Base-by-base conservation (phyloP, 2,113 vertebrate genomes). In the Polypterus bichir region DNA sequence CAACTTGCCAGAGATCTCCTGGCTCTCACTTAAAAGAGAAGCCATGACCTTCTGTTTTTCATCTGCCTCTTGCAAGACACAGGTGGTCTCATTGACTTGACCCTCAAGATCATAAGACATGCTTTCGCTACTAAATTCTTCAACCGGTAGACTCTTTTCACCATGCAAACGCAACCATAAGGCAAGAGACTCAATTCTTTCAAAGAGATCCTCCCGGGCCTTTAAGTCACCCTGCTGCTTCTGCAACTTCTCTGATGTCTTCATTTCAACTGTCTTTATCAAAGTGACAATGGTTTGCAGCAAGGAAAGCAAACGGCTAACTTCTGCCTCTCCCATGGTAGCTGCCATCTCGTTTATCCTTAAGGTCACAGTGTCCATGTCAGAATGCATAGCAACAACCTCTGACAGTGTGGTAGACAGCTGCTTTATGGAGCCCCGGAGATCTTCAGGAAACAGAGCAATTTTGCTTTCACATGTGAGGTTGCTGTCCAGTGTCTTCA, bases 191-290 rank as follows among this genome's bases (percentile, higher is more conserved):
- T 80, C 81, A 44, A 92, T 69, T 67, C 88, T 73, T 64, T 81
- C 80, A 47, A 77, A 81, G 66, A 94, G 75, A 57, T 78, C 86
- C 54, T 85, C 84, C 60, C 92, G 87, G 52, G 85, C 85, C 73
- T 90, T 84, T 70, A 94, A 74, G 44, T 88, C 84, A 1, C 77
- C 78, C 75, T 94, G 87, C 3, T 89, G 72, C 46, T 87, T 78
- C 54, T 86, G 84, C 59, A 91, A 73, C 3, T 84, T 78, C 44
- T 76, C 72, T 47, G 76, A 61, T 3, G 90, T 79, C 71, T 85
- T 87, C 68, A 82, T 79, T 52, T 81, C 69, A 1, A 91, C 88
- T 10, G 69, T 78, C 69, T 84, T 83, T 55, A 91, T 90, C 8
- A 85, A 81, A 53, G 75, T 71, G 57, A 86, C 80, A 5, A 98